These are phyloP conservation scores for Patiria pectinifera DNA, from an alignment of 53 echinoderm and acorn worm genomes.

Conservation along the genomic window DNA sequence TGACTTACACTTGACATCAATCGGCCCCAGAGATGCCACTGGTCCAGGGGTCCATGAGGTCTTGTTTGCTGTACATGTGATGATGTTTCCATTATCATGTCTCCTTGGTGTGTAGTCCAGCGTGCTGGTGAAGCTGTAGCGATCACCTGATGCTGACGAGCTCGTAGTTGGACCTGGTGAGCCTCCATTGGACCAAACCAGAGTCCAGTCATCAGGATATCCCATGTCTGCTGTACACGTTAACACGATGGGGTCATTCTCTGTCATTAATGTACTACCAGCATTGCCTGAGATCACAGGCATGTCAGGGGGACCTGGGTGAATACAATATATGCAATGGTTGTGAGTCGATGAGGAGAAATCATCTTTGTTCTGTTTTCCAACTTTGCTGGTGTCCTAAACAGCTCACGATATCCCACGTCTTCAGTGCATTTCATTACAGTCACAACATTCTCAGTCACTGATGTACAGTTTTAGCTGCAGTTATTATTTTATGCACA, in stretches of 20 bases:
- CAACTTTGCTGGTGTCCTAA: too few species aligned
- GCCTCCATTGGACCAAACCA: constrained; percentile 19
- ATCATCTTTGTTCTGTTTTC: too few species aligned
- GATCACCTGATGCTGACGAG: neutral
- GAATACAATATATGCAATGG: neutral
- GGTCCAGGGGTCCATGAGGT: neutral
- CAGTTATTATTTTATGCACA: too few species aligned
- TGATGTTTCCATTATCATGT: neutral
- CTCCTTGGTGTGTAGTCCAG: neutral
- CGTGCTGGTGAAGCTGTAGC: neutral
- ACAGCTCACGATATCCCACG: too few species aligned
- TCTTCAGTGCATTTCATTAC: too few species aligned
- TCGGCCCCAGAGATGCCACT: neutral
- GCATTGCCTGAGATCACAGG: neutral
- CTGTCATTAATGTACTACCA: neutral
- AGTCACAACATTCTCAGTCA: too few species aligned
- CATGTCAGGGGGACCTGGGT: constrained; percentile 5
- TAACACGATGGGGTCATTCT: neutral
- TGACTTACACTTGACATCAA: neutral
- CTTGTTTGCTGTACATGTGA: neutral
- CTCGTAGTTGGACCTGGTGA: constrained; percentile 8
- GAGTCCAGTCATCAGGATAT: constrained; percentile 16
- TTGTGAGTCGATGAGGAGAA: too few species aligned
- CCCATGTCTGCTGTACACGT: constrained; percentile 33
- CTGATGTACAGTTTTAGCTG: too few species aligned